These are phyloP conservation scores for Grallaria varia DNA, from an alignment of 2,113 vertebrate genomes.

Conservation along the genomic window DNA sequence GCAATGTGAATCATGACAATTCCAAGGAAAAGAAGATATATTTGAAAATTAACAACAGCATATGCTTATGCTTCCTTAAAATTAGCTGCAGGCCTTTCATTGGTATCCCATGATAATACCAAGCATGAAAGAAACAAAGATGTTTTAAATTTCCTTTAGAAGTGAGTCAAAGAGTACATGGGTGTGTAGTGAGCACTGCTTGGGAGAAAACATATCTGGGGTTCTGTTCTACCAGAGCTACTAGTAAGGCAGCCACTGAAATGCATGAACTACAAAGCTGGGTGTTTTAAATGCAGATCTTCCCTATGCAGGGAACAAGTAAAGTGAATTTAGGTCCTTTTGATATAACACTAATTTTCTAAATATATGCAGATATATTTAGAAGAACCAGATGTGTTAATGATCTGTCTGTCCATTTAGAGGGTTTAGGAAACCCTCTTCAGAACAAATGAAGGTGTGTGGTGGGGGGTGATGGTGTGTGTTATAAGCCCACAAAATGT, in stretches of 20 bases:
- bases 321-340: neutral
- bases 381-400: neutral
- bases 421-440: neutral
- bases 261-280: neutral
- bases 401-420: neutral
- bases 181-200: neutral
- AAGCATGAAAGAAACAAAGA: neutral
- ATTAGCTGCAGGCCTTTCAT: constrained; percentile 10
- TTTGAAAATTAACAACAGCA: constrained; percentile 15
- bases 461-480: neutral
- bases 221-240: neutral
- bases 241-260: neutral
- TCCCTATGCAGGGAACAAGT: neutral
- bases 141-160: neutral
- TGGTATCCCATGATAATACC: neutral
- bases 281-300: neutral
- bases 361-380: neutral
- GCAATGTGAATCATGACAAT: constrained; percentile 29
- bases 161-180: neutral
- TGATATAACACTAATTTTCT: neutral
- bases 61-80: constrained; percentile 42
- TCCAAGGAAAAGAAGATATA: constrained; percentile 13
- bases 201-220: neutral
- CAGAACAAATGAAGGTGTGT: neutral
- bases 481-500: neutral